Evolutionary conservation across 2,888 invertebrate species (phyloP).

Genomic region (Philopedon plagiatum): DNA sequence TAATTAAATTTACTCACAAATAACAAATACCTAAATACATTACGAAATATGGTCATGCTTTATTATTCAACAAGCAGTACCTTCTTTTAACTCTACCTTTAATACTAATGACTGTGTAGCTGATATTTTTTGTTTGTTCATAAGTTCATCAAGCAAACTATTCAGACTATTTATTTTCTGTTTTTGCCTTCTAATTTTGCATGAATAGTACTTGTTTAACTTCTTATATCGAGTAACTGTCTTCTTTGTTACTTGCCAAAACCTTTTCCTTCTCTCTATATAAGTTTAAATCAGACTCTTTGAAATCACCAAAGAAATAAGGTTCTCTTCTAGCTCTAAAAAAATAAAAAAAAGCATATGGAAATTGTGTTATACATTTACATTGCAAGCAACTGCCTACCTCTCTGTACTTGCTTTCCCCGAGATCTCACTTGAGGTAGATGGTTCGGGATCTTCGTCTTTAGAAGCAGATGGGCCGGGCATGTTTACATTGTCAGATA

Average conservation of each 20-base stretch:
- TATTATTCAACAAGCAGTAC: too few relatives aligned
- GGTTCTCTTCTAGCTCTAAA: constrained; percentile 18
- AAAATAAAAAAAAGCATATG: background rate
- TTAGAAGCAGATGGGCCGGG: too few relatives aligned
- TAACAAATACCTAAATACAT: too few relatives aligned
- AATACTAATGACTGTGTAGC: constrained; percentile 6
- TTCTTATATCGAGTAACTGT: constrained; percentile 21
- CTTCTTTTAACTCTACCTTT: constrained; percentile 1
- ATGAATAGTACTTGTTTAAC: constrained; percentile 12
- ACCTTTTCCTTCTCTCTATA: constrained; percentile 7
- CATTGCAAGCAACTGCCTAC: too few relatives aligned
- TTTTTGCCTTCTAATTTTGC: constrained; percentile 22
- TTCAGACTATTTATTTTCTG: constrained; percentile 10
- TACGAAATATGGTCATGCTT: too few relatives aligned
- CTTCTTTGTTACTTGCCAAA: constrained; percentile 22
- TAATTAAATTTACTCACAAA: too few relatives aligned
- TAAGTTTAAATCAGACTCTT: constrained; percentile 22
- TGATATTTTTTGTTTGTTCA: constrained; percentile 15
- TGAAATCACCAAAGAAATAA: constrained; percentile 26
- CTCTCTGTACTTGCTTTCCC: too few relatives aligned
- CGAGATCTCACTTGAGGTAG: too few relatives aligned
- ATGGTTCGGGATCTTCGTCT: too few relatives aligned
- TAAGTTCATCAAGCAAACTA: constrained; percentile 4
- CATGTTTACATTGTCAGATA: too few relatives aligned
- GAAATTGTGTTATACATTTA: too few relatives aligned